Base-by-base conservation (phyloP, 2,797 vertebrate genomes). In the Austrolebias charrua region DNA sequence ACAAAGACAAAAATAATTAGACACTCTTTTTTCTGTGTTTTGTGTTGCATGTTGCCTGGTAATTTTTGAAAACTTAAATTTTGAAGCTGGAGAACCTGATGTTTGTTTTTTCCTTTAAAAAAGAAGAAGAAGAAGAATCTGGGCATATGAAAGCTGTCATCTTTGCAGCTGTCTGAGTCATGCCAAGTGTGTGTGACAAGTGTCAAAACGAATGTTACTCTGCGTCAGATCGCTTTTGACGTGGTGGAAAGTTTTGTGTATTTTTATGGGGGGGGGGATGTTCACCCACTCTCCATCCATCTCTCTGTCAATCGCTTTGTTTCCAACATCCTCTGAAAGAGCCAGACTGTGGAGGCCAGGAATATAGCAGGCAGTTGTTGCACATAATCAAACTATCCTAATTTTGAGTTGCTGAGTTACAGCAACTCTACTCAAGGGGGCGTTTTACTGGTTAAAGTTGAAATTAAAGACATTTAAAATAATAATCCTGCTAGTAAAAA, bases 131-230 rank as follows among this genome's bases (percentile, higher is more conserved):
- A 24, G 3, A 38, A 29, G 60, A 55, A 38, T 18, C n/a, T 12
- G n/a, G 15, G 63, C 56, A 55, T n/a, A n/a, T 44, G 67, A 61
- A 74, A 62, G 43, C 60, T 77, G 79, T 76, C 76, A 72, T 65
- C 57, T 76, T 38, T 59, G 55, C 61, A 75, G 75, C 69, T 65
- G 52, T 71, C 69, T 60, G 74, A 75, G 63, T 73, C 71, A 52
- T 6, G 49, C 63, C 77, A 72, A 81, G 49, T 66, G 76, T 74
- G 76, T 73, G 81, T 84, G 75, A 80, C 69, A 78, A 75, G 70
- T 84, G 86, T 79, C 83, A 73, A 47, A 65, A 51, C 71, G 58
- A 53, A 81, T 76, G 70, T 58, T 75, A 65, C 44, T 71, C 19
- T 70, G 76, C 73, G 80, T 81, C 75, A 76, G 50, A 79, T 73